Evolutionary conservation across 2,888 invertebrate species (phyloP), one percentile per base, ranked within the genome.

Genomic region (Tryphoninae sp.): DNA sequence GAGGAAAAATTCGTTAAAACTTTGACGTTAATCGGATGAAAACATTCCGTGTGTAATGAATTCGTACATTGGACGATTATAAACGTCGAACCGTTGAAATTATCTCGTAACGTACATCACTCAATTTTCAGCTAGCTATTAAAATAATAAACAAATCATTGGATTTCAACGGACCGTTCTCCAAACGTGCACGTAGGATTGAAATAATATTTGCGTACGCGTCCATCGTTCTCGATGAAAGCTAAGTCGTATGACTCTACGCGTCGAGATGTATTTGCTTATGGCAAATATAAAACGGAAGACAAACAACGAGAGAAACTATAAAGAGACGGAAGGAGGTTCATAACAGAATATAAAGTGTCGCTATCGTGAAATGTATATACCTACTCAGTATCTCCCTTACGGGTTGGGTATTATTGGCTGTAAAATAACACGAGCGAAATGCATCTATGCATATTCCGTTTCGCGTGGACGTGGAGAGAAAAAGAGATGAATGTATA

Each of bases 391-490:
- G 19, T 22, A 62, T 62, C 26, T 62, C 42, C 7, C 40, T 40
- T 72, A 33, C 45, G 45, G 22, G 22, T 45, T 6, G 42, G 33
- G 26, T 55, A 45, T 55, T 79, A 45, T 62, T 23, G 33, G 53
- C 55, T 73, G 62, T 79, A 74, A 74, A 74, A 74, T 64, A 55
- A 58, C 49, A 68, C 51, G 42, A 16, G 62, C 13, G 19, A 42
- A 68, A 55, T 62, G 33, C 22, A n/a, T 69, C 68, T 62, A 33
- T 33, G 40, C 45, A 58, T 61, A 69, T 42, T 3, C 13, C 9
- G 13, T 11, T 33, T 7, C 40, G 45, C 9, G 45, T 13, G 45
- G 13, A 13, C 9, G 45, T 33, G 13, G 1, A 45, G 9, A 26
- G n/a, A 55, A 2, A 22, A 55, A 19, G 42, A 40, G 23, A n/a